These are phyloP conservation scores for Siphamia tubifer DNA, from an alignment of 2,113 vertebrate species.

Conservation along the genomic window DNA sequence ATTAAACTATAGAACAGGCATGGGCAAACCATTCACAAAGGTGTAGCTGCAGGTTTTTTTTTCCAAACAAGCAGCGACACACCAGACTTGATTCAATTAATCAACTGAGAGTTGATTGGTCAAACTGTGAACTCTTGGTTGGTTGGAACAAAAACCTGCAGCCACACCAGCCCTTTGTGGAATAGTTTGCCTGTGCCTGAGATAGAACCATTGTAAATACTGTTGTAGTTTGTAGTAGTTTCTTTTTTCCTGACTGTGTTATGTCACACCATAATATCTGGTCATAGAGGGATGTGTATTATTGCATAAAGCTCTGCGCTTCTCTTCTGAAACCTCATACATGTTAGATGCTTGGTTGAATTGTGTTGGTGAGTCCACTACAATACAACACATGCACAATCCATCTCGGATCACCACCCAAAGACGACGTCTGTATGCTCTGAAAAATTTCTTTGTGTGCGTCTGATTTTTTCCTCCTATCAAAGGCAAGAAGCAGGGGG, in stretches of 20 bases:
- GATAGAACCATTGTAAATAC: neutral
- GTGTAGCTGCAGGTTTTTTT: too few species aligned
- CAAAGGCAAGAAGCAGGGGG: slow-evolving; percentile 11
- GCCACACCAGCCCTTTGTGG: too few species aligned
- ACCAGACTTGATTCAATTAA: too few species aligned
- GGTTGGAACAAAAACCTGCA: too few species aligned
- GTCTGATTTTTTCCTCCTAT: slow-evolving; percentile 45
- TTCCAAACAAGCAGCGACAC: too few species aligned
- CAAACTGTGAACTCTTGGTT: too few species aligned
- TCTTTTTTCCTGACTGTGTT: neutral
- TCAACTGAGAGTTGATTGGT: too few species aligned
- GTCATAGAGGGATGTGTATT: too few species aligned
- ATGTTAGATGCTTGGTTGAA: neutral
- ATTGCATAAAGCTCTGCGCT: too few species aligned
- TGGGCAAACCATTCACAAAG: too few species aligned
- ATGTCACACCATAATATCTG: neutral
- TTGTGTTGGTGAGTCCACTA: neutral
- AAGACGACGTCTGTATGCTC: slow-evolving; percentile 40
- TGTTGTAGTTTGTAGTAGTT: neutral
- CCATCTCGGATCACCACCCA: neutral
- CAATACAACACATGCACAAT: neutral
- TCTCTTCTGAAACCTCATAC: neutral
- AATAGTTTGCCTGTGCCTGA: too few species aligned
- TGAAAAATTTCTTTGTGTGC: slow-evolving; percentile 55
- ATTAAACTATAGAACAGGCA: neutral